These are phyloP conservation scores for Lerista edwardsae DNA, from an alignment of 2,797 vertebrate genomes.

Conservation along the genomic window DNA sequence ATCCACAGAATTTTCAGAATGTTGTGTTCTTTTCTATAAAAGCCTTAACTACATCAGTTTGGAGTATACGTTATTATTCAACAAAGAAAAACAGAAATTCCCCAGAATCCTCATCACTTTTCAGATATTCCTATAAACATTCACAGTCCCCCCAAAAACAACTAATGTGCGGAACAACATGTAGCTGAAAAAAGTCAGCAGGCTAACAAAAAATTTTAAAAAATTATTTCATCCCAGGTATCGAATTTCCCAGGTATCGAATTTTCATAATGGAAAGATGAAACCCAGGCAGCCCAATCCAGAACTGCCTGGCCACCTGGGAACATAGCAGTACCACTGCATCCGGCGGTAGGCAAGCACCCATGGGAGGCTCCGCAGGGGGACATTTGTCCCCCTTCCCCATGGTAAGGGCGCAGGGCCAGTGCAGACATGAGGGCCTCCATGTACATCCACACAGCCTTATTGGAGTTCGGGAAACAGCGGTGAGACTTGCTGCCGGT, in stretches of 20 bases:
- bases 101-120: constrained; percentile 47
- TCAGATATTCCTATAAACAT: constrained; percentile 54
- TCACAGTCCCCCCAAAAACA: constrained; percentile 44
- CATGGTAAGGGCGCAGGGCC: too few species aligned
- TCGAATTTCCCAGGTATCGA: constrained; percentile 29
- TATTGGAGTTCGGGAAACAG: too few species aligned
- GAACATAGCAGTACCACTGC: too few species aligned
- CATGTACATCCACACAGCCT: too few species aligned
- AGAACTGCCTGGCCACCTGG: too few species aligned
- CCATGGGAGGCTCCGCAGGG: too few species aligned
- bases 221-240: constrained; percentile 16
- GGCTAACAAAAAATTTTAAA: constrained; percentile 54
- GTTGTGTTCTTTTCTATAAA: constrained; percentile 51
- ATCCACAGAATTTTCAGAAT: constrained; percentile 51
- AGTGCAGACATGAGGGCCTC: too few species aligned
- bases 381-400: too few species aligned
- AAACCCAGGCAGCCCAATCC: too few species aligned
- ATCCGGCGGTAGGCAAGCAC: too few species aligned
- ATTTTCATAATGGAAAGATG: neutral
- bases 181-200: constrained; percentile 55
- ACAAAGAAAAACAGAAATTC: constrained; percentile 40
- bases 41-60: constrained; percentile 36
- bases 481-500: too few species aligned
- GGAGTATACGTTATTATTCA: constrained; percentile 42
- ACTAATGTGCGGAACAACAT: constrained; percentile 49